phyloP scores from a whole-genome alignment of 2,113 vertebrate species.

The Electrona antarctica region DNA sequence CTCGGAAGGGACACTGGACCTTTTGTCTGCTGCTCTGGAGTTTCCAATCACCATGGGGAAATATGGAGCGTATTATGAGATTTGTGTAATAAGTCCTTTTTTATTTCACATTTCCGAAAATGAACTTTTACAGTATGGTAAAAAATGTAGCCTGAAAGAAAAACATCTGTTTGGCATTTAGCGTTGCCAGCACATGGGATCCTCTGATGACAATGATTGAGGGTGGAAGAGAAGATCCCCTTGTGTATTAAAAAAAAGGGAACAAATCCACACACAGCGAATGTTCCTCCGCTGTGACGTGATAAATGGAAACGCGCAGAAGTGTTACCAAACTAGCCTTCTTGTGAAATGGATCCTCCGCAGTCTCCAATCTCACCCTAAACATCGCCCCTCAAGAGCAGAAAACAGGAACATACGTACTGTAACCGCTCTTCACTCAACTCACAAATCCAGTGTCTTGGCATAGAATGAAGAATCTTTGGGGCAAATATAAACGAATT shows the following conservation, averaged over 20 bases:
- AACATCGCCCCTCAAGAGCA: conserved; percentile 14
- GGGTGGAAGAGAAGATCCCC: conserved; percentile 51
- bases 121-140: conserved; percentile 74
- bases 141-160: conserved; percentile 72
- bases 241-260: conserved; percentile 24
- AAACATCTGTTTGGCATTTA: conserved; percentile 79
- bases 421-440: not conserved
- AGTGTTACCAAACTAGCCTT: conserved; percentile 45
- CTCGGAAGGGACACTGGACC: conserved; percentile 59
- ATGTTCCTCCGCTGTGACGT: conserved; percentile 33
- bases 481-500: conserved; percentile 27
- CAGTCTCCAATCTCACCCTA: not conserved
- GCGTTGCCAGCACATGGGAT: conserved; percentile 62
- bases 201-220: conserved; percentile 71
- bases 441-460: conserved; percentile 7
- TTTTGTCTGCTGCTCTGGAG: conserved; percentile 57
- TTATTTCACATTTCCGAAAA: conserved; percentile 78
- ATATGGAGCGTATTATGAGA: conserved; percentile 64
- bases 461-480: conserved; percentile 10
- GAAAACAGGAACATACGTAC: conserved; percentile 1
- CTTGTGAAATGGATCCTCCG: conserved; percentile 30
- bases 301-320: conserved; percentile 45
- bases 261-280: conserved; percentile 23
- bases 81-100: conserved; percentile 70
- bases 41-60: conserved; percentile 68